Evolutionary conservation across 2,888 invertebrate species (phyloP), one percentile per base, ranked within the genome.

Genomic region (Dendrolimus pini): DNA sequence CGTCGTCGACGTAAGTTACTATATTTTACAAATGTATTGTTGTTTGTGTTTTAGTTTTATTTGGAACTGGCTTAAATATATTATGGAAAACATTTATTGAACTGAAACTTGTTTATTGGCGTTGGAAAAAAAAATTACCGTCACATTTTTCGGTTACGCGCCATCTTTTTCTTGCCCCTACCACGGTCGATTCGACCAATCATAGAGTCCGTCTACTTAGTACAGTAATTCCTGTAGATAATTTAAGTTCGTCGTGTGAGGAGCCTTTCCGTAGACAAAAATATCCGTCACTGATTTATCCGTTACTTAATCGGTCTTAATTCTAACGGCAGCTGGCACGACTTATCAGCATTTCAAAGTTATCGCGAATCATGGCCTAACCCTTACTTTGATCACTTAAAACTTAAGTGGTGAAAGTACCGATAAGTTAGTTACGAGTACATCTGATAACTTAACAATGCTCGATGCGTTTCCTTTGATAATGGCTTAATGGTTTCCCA

Each of bases 401-500:
- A 58, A 58, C 56, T 54, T 56, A 56, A 56, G 56, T 56, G 53
- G 55, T 53, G 56, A 56, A 53, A 53, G 53, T 53, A 41, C 13
- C 41, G 14, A 41, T 56, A 57, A 56, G 56, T 9, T 52, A 30
- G 30, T 30, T 30, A 63, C 58, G 60, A 60, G 59, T 56, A 54
- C 54, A 56, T 61, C 56, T 55, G n/a, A 52, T 56, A 52, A 41
- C 57, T 41, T 53, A 53, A 58, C 13, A 58, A 58, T 53, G 9
- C 18, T 52, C 42, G 60, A 63, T 56, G 55, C 61, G 66, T 64
- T 59, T 59, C 30, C 61, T 63, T 59, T 56, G 54, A 55, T 53
- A 54, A n/a, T 52, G 30, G 6, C 47, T 8, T 47, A 47, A 47
- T 47, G 47, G 47, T 47, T 47, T 47, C 12, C 47, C 47, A 47